Evolutionary conservation across 2,113 vertebrate genomes (phyloP).

Genomic region (Gopherus evgoodei): DNA sequence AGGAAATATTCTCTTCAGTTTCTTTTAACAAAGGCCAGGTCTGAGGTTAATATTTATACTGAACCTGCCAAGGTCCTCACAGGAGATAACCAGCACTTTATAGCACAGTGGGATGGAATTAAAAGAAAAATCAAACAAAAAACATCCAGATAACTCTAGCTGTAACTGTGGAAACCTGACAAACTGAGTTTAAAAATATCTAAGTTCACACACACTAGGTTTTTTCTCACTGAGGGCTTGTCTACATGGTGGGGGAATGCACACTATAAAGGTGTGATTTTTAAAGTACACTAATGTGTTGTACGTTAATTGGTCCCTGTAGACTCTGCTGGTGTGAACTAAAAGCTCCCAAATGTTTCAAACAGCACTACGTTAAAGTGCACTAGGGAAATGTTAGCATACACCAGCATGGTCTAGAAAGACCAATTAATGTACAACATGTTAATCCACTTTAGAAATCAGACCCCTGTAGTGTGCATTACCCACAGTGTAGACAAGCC

Average conservation of each 20-base stretch:
- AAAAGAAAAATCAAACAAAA: background rate
- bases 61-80: slow-evolving; percentile 2
- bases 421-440: background rate
- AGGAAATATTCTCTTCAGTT: slow-evolving; percentile 7
- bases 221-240: background rate
- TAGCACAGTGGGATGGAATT: background rate
- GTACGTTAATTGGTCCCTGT: background rate
- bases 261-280: background rate
- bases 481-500: background rate
- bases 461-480: background rate
- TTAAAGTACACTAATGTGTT: background rate
- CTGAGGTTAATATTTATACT: background rate
- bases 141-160: background rate
- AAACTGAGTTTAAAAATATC: background rate
- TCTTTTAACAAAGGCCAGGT: slow-evolving; percentile 15
- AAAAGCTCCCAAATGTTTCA: background rate
- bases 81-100: slow-evolving; percentile 20
- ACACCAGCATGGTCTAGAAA: background rate
- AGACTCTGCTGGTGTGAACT: background rate
- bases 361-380: background rate
- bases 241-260: background rate
- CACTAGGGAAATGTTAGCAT: background rate
- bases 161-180: slow-evolving; percentile 14
- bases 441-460: background rate
- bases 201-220: background rate